Evolutionary conservation across 2,113 vertebrate species (phyloP).

Genomic region (Crotalus helleri): DNA sequence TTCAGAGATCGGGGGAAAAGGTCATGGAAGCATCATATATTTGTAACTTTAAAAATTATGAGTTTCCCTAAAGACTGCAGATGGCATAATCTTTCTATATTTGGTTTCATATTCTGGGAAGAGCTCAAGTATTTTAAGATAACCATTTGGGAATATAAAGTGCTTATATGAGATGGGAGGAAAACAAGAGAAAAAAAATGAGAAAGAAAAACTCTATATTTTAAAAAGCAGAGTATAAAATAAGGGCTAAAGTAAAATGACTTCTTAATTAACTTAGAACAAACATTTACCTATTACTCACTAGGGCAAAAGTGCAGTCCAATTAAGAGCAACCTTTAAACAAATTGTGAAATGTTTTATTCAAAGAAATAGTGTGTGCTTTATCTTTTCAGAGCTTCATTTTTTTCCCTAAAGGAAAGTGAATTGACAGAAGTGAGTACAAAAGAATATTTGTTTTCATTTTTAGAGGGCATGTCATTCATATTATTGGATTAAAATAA

Average conservation of each 20-base stretch:
- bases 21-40: conserved; percentile 22
- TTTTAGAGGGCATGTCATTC: not conserved
- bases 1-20: conserved; percentile 24
- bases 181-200: conserved; percentile 22
- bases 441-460: not conserved
- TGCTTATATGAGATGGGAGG: conserved; percentile 46
- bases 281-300: conserved; percentile 55
- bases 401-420: conserved; percentile 2
- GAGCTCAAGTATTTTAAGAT: conserved; percentile 59
- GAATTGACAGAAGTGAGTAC: not conserved
- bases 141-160: conserved; percentile 65
- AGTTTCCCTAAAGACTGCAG: conserved; percentile 54
- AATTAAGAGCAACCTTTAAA: conserved; percentile 52
- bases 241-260: conserved; percentile 58
- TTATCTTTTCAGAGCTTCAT: conserved; percentile 35
- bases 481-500: not conserved
- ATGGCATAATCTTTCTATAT: conserved; percentile 66
- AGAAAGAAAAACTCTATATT: conserved; percentile 38
- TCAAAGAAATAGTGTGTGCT: conserved; percentile 7
- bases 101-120: conserved; percentile 59
- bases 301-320: conserved; percentile 13
- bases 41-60: conserved; percentile 50
- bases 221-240: conserved; percentile 58
- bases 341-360: conserved; percentile 35
- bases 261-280: conserved; percentile 69